phyloP scores from a whole-genome alignment of 2,113 vertebrate genomes.

The Peromyscus californicus region DNA sequence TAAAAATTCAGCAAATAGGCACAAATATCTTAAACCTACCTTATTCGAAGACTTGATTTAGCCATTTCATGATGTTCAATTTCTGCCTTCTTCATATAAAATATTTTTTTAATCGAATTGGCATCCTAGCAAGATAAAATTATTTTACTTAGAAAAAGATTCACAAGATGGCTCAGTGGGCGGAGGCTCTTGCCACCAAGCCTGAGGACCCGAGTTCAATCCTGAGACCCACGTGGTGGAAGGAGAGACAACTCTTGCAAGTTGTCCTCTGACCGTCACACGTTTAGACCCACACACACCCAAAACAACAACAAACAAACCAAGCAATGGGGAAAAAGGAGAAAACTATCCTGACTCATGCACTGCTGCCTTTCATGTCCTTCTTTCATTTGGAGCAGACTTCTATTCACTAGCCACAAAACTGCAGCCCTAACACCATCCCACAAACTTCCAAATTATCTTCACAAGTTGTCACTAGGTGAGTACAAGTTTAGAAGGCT shows the following conservation, averaged over 20 bases:
- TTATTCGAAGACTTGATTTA: conserved; percentile 97
- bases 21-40: conserved; percentile 87
- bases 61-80: conserved; percentile 96
- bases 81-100: conserved; percentile 97
- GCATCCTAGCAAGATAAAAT: conserved; percentile 93
- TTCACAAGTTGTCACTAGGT: conserved; percentile 12
- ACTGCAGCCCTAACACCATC: conserved; percentile 13
- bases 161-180: background rate
- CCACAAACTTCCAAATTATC: conserved; percentile 28
- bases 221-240: background rate
- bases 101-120: conserved; percentile 99
- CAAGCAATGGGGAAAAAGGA: conserved; percentile 41
- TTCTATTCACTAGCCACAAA: background rate
- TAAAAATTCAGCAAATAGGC: conserved; percentile 54
- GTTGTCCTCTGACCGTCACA: no score
- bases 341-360: background rate
- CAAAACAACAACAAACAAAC: background rate
- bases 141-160: conserved; percentile 65
- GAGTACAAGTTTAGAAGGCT: conserved; percentile 13
- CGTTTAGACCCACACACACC: background rate
- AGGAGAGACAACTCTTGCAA: background rate
- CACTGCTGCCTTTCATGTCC: background rate
- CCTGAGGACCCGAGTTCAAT: background rate
- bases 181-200: background rate
- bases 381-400: background rate